Conservation (phyloP, 2,113 vertebrate species). For the Paradisaea rubra region DNA sequence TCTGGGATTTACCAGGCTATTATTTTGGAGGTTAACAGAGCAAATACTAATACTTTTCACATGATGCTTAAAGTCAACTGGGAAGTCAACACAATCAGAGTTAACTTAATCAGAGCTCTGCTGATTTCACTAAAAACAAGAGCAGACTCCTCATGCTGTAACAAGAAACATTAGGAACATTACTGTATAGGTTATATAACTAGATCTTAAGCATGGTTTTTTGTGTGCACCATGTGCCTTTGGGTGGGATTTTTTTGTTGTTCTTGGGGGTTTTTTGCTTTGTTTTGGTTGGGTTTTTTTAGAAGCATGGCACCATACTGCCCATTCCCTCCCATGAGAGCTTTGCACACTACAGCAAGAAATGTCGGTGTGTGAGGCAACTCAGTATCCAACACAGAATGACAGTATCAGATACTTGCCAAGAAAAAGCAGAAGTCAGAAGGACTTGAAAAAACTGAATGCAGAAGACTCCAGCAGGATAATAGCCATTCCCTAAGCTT, state of each 20-base stretch:
- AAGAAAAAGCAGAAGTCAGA: not conserved
- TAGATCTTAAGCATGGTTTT: rapidly evolving
- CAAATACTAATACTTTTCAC: not conserved
- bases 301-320: not conserved
- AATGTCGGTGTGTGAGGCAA: not conserved
- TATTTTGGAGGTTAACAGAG: not conserved
- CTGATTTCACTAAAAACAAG: not conserved
- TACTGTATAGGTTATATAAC: not conserved
- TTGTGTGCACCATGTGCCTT: not conserved
- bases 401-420: not conserved
- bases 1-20: not conserved
- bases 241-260: rapidly evolving
- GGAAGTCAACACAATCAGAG: not conserved
- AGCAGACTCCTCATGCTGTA: not conserved
- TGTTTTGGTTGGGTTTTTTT: not conserved
- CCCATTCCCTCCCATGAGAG: rapidly evolving
- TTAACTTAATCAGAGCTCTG: not conserved
- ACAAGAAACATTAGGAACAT: not conserved
- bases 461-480: not conserved
- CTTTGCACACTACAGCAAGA: not conserved
- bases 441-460: not conserved
- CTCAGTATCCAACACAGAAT: not conserved
- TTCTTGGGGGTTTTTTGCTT: not conserved
- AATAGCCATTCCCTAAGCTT: not conserved
- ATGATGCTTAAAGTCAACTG: not conserved